Evolutionary conservation across 2,888 invertebrate species (phyloP).

Genomic region (Mactromeris polynyma): DNA sequence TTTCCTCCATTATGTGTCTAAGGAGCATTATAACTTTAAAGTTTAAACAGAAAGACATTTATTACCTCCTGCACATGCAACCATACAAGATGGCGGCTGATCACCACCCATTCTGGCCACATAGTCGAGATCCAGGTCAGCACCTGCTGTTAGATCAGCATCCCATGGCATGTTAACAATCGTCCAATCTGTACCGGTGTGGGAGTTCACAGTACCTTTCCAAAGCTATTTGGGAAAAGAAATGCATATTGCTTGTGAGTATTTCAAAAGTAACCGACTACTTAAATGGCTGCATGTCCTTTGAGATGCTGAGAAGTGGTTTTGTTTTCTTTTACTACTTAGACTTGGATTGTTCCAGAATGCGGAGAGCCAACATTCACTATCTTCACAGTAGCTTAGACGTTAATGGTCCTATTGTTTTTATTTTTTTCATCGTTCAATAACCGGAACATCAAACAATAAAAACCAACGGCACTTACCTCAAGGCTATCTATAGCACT

Average conservation of each 20-base stretch:
- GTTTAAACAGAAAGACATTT: neutral
- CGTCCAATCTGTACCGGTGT: conserved; percentile 58
- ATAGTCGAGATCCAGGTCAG: conserved; percentile 65
- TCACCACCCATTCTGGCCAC: conserved; percentile 57
- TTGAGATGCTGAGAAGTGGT: no score
- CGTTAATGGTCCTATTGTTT: no score
- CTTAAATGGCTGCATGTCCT: no score
- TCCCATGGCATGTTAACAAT: conserved; percentile 68
- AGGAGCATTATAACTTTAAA: no score
- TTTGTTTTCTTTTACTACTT: no score
- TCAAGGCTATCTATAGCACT: neutral
- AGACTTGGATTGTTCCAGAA: no score
- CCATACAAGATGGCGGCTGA: neutral
- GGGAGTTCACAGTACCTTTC: conserved; percentile 49
- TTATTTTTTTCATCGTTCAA: neutral
- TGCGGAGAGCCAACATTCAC: no score
- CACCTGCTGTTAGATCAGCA: conserved; percentile 52
- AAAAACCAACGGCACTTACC: neutral
- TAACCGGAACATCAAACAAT: no score
- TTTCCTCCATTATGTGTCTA: no score
- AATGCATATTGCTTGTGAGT: neutral
- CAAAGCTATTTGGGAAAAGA: conserved; percentile 52
- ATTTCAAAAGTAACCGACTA: no score
- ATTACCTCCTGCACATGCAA: neutral
- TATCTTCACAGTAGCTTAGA: no score